Evolutionary conservation across 2,797 vertebrate genomes (phyloP), one percentile per base, ranked within the genome.

Genomic region (Petrocephalus sullivani): DNA sequence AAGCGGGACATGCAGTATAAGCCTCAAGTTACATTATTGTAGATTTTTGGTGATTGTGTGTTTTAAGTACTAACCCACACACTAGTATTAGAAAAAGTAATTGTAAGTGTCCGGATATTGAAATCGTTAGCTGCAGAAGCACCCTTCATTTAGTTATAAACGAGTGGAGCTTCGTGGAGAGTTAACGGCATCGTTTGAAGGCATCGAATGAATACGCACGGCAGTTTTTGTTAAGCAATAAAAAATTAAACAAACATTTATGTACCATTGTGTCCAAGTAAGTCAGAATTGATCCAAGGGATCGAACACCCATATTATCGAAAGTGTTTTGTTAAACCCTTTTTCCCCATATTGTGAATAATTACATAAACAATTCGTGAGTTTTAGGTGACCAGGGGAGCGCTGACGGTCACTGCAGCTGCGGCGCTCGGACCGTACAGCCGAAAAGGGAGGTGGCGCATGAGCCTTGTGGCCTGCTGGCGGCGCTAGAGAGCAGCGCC

Each of bases 401-500:
- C 71, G 46, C n/a, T 46, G 41, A 49, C n/a, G n/a, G 37, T 49
- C 46, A 41, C 41, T 21, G 37, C 37, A n/a, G 41, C 19, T 49
- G 16, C 46, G 46, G 41, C 37, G 75, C 37, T 49, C 19, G 41
- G 46, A 81, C 6, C 16, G 46, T 3, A 81, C n/a, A 78, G 16
- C 2, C 6, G 41, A 46, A 46, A 78, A n/a, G 16, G 0, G 28
- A 37, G 9, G 12, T 28, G 53, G 28, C 64, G 33, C 64, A 71
- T 71, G 37, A 37, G 37, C 1, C 49, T 90, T 91, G 92, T 91
- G 92, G 81, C 94, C 94, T 92, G 88, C 95, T 94, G 97, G 96
- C 90, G 96, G 96, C 95, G 96, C 91, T 94, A 92, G 93, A 90
- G 96, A 96, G 95, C 85, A 71, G 21, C 41, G 41, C 41, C 3